Conservation (phyloP, 1,140 invertebrate genomes). For the Drosophila arawakana region DNA sequence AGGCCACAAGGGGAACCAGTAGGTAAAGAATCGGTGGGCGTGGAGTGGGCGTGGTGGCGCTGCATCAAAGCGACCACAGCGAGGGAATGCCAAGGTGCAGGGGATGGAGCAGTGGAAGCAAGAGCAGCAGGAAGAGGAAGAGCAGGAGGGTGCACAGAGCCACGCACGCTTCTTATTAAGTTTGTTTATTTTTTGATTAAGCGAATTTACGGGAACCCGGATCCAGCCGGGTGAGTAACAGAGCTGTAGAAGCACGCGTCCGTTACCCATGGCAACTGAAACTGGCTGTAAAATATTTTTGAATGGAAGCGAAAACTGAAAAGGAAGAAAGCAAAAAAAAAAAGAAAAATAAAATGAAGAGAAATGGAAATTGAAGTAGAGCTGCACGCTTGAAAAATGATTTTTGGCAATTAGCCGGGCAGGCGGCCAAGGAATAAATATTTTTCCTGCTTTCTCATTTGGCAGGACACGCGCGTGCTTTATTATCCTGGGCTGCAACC, state of each 20-base stretch:
- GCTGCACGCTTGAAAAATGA: constrained; percentile 74
- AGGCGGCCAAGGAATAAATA: constrained; percentile 48
- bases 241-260: constrained; percentile 29
- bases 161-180: constrained; percentile 57
- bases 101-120: not conserved
- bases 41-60: constrained; percentile 14
- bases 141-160: not conserved
- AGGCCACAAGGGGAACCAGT: constrained; percentile 15
- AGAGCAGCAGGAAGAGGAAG: not conserved
- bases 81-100: not conserved
- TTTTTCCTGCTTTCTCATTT: constrained; percentile 34
- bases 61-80: constrained; percentile 53
- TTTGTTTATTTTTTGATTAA: constrained; percentile 77
- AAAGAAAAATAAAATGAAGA: not conserved
- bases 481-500: constrained; percentile 77
- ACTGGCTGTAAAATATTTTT: constrained; percentile 33
- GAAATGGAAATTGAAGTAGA: constrained; percentile 33
- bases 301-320: constrained; percentile 7
- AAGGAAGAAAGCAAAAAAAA: not conserved
- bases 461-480: constrained; percentile 64
- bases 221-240: not conserved
- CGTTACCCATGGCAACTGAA: constrained; percentile 16
- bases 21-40: not conserved
- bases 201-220: constrained; percentile 57
- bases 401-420: constrained; percentile 77